Evolutionary conservation across 2,888 invertebrate species (phyloP).

Genomic region (Gandaritis pyraliata): DNA sequence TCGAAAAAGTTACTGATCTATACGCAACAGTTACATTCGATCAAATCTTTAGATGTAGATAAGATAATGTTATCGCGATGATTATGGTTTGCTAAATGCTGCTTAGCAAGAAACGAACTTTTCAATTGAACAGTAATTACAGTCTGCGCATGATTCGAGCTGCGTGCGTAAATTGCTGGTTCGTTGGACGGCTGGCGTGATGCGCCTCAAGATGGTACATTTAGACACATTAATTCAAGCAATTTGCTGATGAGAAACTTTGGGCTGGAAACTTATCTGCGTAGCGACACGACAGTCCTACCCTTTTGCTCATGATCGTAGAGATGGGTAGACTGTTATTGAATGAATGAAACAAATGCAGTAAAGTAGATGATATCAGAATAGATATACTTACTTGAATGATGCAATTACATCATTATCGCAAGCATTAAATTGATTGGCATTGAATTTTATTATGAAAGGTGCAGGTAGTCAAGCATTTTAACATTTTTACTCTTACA

Average conservation of each 20-base stretch:
- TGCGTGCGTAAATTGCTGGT: constrained; percentile 60
- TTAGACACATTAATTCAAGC: constrained; percentile 69
- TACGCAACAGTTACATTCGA: not conserved
- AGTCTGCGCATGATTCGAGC: constrained; percentile 50
- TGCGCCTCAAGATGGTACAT: constrained; percentile 59
- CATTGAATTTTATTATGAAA: too few relatives aligned
- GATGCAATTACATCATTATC: too few relatives aligned
- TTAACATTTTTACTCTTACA: too few relatives aligned
- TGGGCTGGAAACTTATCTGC: constrained; percentile 16
- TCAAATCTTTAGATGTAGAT: not conserved
- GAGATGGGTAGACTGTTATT: not conserved
- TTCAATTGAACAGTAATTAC: constrained; percentile 63
- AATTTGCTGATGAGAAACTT: constrained; percentile 54
- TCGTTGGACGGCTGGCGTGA: constrained; percentile 51
- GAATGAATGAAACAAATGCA: too few relatives aligned
- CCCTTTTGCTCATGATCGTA: not conserved
- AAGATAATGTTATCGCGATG: constrained; percentile 28
- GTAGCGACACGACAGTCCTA: constrained; percentile 1
- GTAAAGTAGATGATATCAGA: too few relatives aligned
- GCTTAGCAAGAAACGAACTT: constrained; percentile 45
- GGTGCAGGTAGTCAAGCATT: too few relatives aligned
- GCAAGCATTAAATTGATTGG: too few relatives aligned
- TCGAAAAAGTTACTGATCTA: too few relatives aligned
- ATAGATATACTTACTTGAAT: too few relatives aligned
- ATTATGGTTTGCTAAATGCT: constrained; percentile 34